Base-by-base conservation (phyloP, 1,140 invertebrate genomes). In the Habropoda laboriosa region DNA sequence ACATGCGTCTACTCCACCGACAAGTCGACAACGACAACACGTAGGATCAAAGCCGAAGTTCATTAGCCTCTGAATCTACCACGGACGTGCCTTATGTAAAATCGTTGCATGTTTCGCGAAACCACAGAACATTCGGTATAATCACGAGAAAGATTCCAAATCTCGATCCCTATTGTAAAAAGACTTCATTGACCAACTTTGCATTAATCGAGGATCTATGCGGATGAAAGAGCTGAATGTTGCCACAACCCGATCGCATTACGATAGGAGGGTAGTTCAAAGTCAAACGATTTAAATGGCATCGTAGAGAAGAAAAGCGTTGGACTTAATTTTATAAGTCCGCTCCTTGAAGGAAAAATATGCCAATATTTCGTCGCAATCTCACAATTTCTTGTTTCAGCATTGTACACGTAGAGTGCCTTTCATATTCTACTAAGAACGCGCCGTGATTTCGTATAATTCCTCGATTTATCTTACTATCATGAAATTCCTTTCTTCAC, bases 1-100 rank as follows among this genome's bases (percentile, higher is more conserved):
- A 78, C 86, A 87, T 88, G 83, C 82, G 88, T 90, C 88, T 89
- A 63, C 85, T 81, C 79, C 82, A 86, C 81, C 77, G 83, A 86
- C 82, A 80, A 81, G 75, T 88, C 81, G 85, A 89, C 76, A 67
- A 83, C 74, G 68, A 47, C 64, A 47, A 51, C 63, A 47, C 40
- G 35, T 42, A 55, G 40, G 53, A 47, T 55, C 42, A 30, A 42
- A 49, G n/a, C 45, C 21, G 40, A 55, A 68, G 51, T 67, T 63
- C 67, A 24, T 63, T 49, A 32, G 13, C 47, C 72, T 57, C 49
- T 55, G 27, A 49, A 42, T 57, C 38, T 55, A 38, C 68, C 67
- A 73, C 47, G 72, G 70, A 71, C 58, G 30, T 71, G 53, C 49
- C 53, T 32, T 45, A 45, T 21, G 49, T 70, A 27, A 51, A 68